Percentiles rank a stretch among this genome's conserved stretches.
These are phyloP conservation scores for Ptychoptera contaminata DNA, from an alignment of 2,888 invertebrate species.

Conservation along the genomic window DNA sequence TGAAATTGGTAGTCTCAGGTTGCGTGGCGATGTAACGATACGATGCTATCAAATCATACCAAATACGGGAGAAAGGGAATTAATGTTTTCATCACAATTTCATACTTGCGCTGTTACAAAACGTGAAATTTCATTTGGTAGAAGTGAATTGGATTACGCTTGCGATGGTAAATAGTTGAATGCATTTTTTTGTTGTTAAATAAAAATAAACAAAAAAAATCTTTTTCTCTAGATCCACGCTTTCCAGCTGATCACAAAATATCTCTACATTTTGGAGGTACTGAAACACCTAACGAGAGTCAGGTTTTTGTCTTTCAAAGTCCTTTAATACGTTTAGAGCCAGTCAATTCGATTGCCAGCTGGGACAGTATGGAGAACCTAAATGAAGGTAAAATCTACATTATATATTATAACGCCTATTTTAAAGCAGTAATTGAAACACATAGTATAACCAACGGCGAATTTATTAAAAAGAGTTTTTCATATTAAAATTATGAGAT, in stretches of 20 bases:
- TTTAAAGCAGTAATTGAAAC: not conserved
- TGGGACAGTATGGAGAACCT: slow-evolving; percentile 16
- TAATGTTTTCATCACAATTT: slow-evolving; percentile 81
- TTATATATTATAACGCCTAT: not conserved
- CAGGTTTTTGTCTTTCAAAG: slow-evolving; percentile 15
- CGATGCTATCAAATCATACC: slow-evolving; percentile 67
- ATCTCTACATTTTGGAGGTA: slow-evolving; percentile 13
- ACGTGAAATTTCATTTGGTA: slow-evolving; percentile 68
- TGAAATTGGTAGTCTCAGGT: slow-evolving; percentile 37
- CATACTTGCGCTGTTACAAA: slow-evolving; percentile 86
- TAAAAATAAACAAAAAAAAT: not conserved
- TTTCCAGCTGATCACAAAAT: slow-evolving; percentile 18
- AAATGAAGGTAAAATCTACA: slow-evolving; percentile 14
- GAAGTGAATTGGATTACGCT: slow-evolving; percentile 75
- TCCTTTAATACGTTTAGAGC: slow-evolving; percentile 17
- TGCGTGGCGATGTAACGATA: slow-evolving; percentile 79
- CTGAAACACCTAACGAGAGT: slow-evolving; percentile 8
- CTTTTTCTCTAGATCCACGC: slow-evolving; percentile 13
- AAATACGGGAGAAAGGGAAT: slow-evolving; percentile 31
- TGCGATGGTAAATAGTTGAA: slow-evolving; percentile 45
- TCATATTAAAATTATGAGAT: too few species aligned
- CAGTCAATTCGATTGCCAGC: slow-evolving; percentile 12
- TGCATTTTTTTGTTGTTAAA: not conserved
- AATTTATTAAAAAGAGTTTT: not conserved
- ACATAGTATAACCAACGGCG: not conserved